These are phyloP conservation scores for Parotocinclus haroldoi DNA, from an alignment of 2,797 vertebrate species.

Conservation along the genomic window DNA sequence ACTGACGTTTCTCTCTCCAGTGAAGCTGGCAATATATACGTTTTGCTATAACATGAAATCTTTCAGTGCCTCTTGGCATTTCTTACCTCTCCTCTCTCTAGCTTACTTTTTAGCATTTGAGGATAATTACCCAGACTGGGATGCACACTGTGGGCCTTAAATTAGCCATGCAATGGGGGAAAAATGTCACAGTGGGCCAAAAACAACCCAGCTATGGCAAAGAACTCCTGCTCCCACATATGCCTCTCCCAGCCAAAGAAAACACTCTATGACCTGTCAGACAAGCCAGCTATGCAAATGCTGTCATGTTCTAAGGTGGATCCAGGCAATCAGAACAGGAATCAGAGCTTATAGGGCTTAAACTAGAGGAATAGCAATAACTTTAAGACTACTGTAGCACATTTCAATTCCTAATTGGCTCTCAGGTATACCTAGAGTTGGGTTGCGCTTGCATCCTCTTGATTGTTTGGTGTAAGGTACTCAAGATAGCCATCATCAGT, in stretches of 20 bases:
- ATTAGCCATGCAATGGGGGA: slow-evolving; percentile 32
- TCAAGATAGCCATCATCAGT: no score
- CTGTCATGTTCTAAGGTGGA: slow-evolving; percentile 33
- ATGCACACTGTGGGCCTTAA: slow-evolving; percentile 37
- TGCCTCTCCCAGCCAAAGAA: slow-evolving; percentile 29
- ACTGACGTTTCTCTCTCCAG: slow-evolving; percentile 7
- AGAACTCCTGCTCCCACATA: slow-evolving; percentile 7
- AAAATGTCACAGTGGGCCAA: slow-evolving; percentile 36
- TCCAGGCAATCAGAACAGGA: slow-evolving; percentile 11
- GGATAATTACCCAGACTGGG: slow-evolving; percentile 17
- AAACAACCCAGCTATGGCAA: slow-evolving; percentile 24
- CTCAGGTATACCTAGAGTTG: no score
- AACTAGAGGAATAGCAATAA: no score
- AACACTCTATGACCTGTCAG: slow-evolving; percentile 37
- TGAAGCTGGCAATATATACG: no score
- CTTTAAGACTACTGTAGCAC: no score
- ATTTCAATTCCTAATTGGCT: no score
- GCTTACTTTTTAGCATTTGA: slow-evolving; percentile 6
- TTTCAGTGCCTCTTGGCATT: no score
- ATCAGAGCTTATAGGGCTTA: slow-evolving; percentile 10
- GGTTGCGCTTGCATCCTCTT: no score
- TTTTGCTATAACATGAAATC: no score
- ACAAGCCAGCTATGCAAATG: slow-evolving; percentile 48
- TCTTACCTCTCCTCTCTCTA: no score
- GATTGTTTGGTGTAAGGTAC: no score